Evolutionary conservation across 2,113 vertebrate species (phyloP).

Genomic region (Istiophorus platypterus): DNA sequence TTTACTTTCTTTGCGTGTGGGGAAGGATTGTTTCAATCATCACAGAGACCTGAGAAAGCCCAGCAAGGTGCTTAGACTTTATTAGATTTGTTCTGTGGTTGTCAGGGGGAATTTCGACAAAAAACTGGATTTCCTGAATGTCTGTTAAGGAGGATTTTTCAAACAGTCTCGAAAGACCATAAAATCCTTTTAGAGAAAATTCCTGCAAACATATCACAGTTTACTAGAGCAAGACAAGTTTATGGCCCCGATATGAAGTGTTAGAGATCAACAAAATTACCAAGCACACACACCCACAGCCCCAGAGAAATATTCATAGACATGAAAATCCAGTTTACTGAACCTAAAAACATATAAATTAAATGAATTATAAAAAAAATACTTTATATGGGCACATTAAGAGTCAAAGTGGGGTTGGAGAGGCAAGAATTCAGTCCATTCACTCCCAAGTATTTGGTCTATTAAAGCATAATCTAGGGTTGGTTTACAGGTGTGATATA

Average conservation of each 20-base stretch:
- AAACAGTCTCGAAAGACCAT: conserved; percentile 67
- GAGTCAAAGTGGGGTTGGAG: conserved; percentile 16
- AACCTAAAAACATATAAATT: conserved; percentile 43
- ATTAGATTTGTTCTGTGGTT: conserved; percentile 76
- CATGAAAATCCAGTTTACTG: conserved; percentile 45
- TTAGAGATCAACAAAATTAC: conserved; percentile 31
- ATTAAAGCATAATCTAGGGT: conserved; percentile 2
- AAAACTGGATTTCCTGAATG: conserved; percentile 47
- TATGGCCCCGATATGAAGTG: conserved; percentile 59
- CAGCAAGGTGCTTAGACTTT: conserved; percentile 71
- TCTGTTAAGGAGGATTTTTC: conserved; percentile 55
- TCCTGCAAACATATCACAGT: conserved; percentile 73
- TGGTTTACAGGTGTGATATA: neutral
- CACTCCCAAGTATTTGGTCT: conserved; percentile 16
- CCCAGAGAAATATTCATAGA: conserved; percentile 3
- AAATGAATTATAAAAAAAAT: conserved; percentile 36
- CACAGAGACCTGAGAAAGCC: conserved; percentile 58
- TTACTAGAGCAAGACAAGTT: conserved; percentile 58
- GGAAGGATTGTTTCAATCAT: conserved; percentile 47
- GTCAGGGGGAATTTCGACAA: conserved; percentile 61
- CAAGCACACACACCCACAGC: conserved; percentile 8
- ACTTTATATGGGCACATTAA: conserved; percentile 18
- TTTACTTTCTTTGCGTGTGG: neutral
- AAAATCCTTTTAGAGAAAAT: conserved; percentile 66
- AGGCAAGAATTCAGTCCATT: neutral